Evolutionary conservation across 1,140 invertebrate genomes (phyloP).

Genomic region (Chironomus tepperi): DNA sequence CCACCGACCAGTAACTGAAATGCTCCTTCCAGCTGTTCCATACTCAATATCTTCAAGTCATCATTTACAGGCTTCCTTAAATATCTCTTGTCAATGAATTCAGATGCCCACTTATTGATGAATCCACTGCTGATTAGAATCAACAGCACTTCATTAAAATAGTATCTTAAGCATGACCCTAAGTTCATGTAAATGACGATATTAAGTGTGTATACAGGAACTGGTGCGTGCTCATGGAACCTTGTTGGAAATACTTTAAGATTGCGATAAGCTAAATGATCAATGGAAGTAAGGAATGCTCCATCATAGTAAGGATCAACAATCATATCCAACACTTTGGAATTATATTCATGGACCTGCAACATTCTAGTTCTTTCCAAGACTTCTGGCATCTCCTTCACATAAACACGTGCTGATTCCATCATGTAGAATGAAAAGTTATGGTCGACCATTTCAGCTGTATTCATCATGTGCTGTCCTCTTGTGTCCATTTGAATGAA

Average conservation of each 20-base stretch:
- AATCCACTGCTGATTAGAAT: background rate
- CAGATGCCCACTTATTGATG: background rate
- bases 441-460: background rate
- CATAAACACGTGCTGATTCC: background rate
- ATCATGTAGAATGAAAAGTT: background rate
- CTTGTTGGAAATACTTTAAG: background rate
- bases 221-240: background rate
- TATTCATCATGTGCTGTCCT: background rate
- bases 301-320: background rate
- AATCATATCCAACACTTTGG: background rate
- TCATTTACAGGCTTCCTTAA: background rate
- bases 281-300: background rate
- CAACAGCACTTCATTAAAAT: background rate
- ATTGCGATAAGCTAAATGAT: background rate
- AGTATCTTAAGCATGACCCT: background rate
- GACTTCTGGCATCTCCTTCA: background rate
- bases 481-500: background rate
- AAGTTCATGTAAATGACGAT: background rate
- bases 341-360: no score
- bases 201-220: background rate
- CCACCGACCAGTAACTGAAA: background rate
- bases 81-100: background rate
- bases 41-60: background rate
- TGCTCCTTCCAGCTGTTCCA: background rate
- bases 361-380: background rate